Base-by-base conservation (phyloP, 2,113 vertebrate species). In the Narcine bancroftii region DNA sequence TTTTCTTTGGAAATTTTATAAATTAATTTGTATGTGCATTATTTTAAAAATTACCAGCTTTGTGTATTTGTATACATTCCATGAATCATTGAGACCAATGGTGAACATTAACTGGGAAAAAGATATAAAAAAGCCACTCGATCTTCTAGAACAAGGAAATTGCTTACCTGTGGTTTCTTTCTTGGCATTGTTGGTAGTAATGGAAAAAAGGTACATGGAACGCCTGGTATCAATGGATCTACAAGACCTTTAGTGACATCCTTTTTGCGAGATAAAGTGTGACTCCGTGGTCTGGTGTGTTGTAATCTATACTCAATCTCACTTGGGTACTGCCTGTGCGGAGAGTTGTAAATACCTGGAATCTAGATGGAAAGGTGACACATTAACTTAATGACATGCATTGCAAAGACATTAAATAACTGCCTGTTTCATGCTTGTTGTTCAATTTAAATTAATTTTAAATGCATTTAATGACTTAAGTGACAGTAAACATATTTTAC, bases 301-400 rank as follows among this genome's bases (percentile, higher is more conserved):
- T 33, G 95, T 93, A 99, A 93, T 71, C 96, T 95, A 92, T 96
- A 81, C 92, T 99, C 98, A 97, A 97, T 97, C 10, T 97, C 97
- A 95, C 98, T 96, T 50, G 98, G 97, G 36, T 92, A 93, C 65
- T 93, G 93, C 93, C 95, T 96, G 94, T 96, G 98, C 0, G 98
- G 98, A 0, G 98, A 99, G 93, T 98, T 99, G 93, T 97, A 99
- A 71, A 99, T 92, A 50, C 98, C 98, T 94, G 97, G 95, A 95
- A 96, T 93, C 98, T 99, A 77, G 53, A 19, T 39, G 79, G 92
- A 93, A 66, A 92, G 81, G 26, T 45, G 71, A 47, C 63, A 69
- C 13, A 91, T 71, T 47, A 91, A 91, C n/a, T 91, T 39, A 47
- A 36, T 42, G 63, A 42, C 24, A 91, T 91, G 42, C 42, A 66